Conservation (phyloP, 2,888 invertebrate species). For the Platerodrilus igneus region DNA sequence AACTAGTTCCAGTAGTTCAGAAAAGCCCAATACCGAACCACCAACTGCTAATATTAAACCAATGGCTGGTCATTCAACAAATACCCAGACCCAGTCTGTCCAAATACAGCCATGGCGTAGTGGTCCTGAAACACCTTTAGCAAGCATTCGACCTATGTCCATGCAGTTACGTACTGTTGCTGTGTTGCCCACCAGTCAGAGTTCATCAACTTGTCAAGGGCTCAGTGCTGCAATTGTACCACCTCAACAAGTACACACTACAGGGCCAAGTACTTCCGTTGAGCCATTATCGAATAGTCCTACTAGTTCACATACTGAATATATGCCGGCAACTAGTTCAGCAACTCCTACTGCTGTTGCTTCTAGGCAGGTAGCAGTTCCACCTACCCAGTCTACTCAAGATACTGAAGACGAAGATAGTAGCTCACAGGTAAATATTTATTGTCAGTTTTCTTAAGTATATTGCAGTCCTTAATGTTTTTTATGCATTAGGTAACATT, state of each 20-base stretch:
- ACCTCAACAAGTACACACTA: slow-evolving; percentile 59
- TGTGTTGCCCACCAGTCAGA: slow-evolving; percentile 72
- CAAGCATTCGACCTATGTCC: slow-evolving; percentile 89
- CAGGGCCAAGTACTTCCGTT: slow-evolving; percentile 45
- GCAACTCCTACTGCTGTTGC: slow-evolving; percentile 51
- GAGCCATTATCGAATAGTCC: slow-evolving; percentile 63
- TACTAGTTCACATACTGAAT: slow-evolving; percentile 73
- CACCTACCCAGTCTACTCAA: slow-evolving; percentile 57
- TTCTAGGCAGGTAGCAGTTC: slow-evolving; percentile 63
- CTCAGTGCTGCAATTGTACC: slow-evolving; percentile 54
- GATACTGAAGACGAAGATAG: slow-evolving; percentile 52
- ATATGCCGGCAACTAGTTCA: slow-evolving; percentile 81
- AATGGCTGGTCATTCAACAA: slow-evolving; percentile 64
- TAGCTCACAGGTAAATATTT: slow-evolving; percentile 36
- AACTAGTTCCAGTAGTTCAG: slow-evolving; percentile 60
- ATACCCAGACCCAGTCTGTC: slow-evolving; percentile 51
- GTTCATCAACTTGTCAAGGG: slow-evolving; percentile 38
- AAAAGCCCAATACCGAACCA: slow-evolving; percentile 55
- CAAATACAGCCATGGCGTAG: slow-evolving; percentile 62
- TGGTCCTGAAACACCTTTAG: slow-evolving; percentile 78
- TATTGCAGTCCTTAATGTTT: neutral
- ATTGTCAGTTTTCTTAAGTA: too few species aligned
- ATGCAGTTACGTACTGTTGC: slow-evolving; percentile 60
- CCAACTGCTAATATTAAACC: slow-evolving; percentile 93
- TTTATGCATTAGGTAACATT: neutral